Evolutionary conservation across 2,888 invertebrate species (phyloP).

Genomic region (Eilema sororculum): DNA sequence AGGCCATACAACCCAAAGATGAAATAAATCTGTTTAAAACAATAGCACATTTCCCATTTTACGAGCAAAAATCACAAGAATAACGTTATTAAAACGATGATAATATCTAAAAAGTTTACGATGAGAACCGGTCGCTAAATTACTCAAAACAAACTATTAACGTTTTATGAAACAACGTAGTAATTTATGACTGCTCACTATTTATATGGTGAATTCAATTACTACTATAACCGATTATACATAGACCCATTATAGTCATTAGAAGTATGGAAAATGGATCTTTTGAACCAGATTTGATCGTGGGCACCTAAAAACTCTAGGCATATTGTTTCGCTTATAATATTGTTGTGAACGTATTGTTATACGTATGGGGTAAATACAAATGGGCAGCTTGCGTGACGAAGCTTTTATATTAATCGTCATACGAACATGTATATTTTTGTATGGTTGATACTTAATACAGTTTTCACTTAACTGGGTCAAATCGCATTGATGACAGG

Average conservation of each 20-base stretch:
- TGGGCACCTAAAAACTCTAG: slow-evolving; percentile 12
- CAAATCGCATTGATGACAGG: not conserved
- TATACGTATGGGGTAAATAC: slow-evolving; percentile 19
- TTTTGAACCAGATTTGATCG: not conserved
- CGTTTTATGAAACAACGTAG: not conserved
- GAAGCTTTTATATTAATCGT: slow-evolving; percentile 28
- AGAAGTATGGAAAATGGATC: not conserved
- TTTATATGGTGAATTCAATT: not conserved
- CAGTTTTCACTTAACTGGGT: not conserved
- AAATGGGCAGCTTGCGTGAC: slow-evolving; percentile 36
- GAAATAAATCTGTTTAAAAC: slow-evolving; percentile 19
- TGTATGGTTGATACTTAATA: not conserved
- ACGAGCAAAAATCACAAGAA: slow-evolving; percentile 13
- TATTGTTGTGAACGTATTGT: slow-evolving; percentile 12
- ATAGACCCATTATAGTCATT: not conserved
- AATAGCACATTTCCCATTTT: slow-evolving; percentile 1
- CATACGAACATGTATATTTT: not conserved
- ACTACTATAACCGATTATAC: not conserved
- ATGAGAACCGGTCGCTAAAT: slow-evolving; percentile 26
- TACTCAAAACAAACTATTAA: slow-evolving; percentile 27
- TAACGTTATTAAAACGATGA: slow-evolving; percentile 15
- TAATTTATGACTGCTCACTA: not conserved
- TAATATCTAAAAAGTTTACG: slow-evolving; percentile 23
- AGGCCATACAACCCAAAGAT: slow-evolving; percentile 37
- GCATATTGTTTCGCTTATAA: slow-evolving; percentile 7